Base-by-base conservation (phyloP, 2,113 vertebrate species). In the Archocentrus centrarchus region DNA sequence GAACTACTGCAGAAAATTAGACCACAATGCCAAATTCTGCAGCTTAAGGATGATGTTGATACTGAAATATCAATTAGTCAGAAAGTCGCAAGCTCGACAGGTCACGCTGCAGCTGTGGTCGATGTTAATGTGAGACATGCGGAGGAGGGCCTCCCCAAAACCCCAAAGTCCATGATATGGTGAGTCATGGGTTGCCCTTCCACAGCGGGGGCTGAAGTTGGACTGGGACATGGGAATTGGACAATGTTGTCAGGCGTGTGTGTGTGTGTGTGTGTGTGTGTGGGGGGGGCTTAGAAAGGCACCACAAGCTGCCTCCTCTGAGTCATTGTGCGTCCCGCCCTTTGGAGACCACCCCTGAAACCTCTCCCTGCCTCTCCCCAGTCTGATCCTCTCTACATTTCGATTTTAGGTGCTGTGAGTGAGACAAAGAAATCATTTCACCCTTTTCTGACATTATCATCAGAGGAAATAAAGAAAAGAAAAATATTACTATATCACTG, bases 171-270 rank as follows among this genome's bases (percentile, higher is more conserved):
- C 91, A 81, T 2, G 66, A 58, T 50, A 73, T 62, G 64, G 66
- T 95, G 93, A 95, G 79, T 95, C 93, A 95, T 2, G 47, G 86
- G 82, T 79, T 75, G 80, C 85, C 85, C 90, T 86, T 92, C 80
- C 41, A 39, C 20, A 8, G 58, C 20, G 80, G 84, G 88, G 87
- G 88, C 82, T 81, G 86, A 90, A 76, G 70, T 86, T 83, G 78
- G 90, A 85, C 77, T 18, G 53, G 85, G 86, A 86, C 59, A 83
- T 81, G 86, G 80, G 88, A 91, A 90, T 5, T 17, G 11, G 61
- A 88, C 39, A 68, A 70, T 18, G 8, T 39, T 73, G 79, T 44
- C 4, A 55, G 6, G 17, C 47, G 17, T 32, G 11, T n/a, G n/a
- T n/a, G n/a, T 30, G 30, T 24, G 24, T 24, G 24, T 24, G 24